Percentiles rank a stretch among this genome's conserved stretches.
Evolutionary conservation across 2,113 vertebrate genomes (phyloP).

Genomic region (Macrotis lagotis): DNA sequence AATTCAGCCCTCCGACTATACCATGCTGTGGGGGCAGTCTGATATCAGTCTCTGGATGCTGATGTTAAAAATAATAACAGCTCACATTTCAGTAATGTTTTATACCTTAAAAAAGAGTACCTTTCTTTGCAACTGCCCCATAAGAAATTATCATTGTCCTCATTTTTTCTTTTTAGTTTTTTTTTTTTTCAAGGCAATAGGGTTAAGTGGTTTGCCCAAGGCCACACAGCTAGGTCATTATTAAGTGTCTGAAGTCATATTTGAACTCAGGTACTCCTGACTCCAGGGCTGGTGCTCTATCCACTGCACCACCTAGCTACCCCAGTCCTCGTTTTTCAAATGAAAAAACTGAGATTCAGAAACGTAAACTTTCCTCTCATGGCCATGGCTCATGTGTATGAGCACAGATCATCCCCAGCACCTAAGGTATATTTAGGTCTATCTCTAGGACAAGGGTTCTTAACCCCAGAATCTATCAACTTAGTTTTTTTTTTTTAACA

Average conservation of each 20-base stretch:
- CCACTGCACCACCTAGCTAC: no score
- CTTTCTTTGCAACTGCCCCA: not conserved
- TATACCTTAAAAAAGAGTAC: not conserved
- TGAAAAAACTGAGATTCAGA: not conserved
- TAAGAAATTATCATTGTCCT: not conserved
- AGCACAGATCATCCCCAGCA: not conserved
- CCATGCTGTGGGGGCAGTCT: not conserved
- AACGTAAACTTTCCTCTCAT: not conserved
- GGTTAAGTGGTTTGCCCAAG: no score
- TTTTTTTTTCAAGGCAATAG: no score
- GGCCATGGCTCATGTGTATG: not conserved
- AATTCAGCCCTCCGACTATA: not conserved
- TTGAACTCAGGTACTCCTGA: no score
- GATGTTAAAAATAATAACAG: not conserved
- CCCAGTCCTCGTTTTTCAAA: not conserved
- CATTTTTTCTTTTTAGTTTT: no score
- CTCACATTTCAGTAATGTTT: not conserved
- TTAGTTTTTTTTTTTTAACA: no score
- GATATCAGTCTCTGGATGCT: not conserved
- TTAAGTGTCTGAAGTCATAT: no score
- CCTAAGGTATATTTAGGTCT: not conserved
- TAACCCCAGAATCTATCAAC: not conserved
- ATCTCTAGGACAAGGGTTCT: not conserved
- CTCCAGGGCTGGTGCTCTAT: no score
- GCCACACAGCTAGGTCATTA: no score